Percentiles rank a stretch among this genome's conserved stretches.
Evolutionary conservation across 2,113 vertebrate species (phyloP).

Genomic region (Gasterosteus aculeatus): DNA sequence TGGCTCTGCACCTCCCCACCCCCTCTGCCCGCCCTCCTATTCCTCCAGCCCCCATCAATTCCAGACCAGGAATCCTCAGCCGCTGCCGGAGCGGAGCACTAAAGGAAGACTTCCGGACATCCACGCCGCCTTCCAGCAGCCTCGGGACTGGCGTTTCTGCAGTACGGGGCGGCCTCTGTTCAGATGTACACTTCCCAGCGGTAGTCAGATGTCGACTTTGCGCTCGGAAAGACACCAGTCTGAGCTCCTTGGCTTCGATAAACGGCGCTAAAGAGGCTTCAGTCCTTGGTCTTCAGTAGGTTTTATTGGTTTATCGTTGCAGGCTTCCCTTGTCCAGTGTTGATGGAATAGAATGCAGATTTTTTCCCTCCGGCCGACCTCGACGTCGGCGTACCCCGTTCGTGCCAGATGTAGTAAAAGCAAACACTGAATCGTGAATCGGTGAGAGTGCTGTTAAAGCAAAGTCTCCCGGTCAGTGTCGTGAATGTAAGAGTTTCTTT

Average conservation of each 20-base stretch:
- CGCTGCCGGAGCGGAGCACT: constrained; percentile 69
- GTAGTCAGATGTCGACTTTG: constrained; percentile 33
- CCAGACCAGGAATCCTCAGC: constrained; percentile 67
- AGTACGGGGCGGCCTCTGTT: constrained; percentile 23
- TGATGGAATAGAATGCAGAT: constrained; percentile 22
- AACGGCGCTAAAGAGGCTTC: constrained; percentile 57
- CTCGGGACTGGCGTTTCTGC: constrained; percentile 53
- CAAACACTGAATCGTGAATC: constrained; percentile 48
- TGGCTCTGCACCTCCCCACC: constrained; percentile 53
- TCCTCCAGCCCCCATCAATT: constrained; percentile 59
- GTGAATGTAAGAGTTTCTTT: constrained; percentile 1
- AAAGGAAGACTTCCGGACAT: constrained; percentile 84
- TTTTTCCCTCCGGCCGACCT: background rate
- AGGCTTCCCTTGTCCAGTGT: constrained; percentile 15
- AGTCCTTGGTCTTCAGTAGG: constrained; percentile 30
- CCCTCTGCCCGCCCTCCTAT: background rate
- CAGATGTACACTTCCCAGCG: constrained; percentile 30
- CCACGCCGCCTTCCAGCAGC: constrained; percentile 38
- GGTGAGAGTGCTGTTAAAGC: constrained; percentile 31
- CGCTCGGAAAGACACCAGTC: constrained; percentile 24
- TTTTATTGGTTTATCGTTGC: constrained; percentile 50
- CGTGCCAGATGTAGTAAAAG: constrained; percentile 22
- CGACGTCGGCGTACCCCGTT: too few relatives aligned
- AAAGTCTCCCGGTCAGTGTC: constrained; percentile 29
- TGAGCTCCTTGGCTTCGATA: constrained; percentile 40